Evolutionary conservation across 2,888 invertebrate genomes (phyloP), one percentile per base, ranked within the genome.

Genomic region (Amorpha juglandis): DNA sequence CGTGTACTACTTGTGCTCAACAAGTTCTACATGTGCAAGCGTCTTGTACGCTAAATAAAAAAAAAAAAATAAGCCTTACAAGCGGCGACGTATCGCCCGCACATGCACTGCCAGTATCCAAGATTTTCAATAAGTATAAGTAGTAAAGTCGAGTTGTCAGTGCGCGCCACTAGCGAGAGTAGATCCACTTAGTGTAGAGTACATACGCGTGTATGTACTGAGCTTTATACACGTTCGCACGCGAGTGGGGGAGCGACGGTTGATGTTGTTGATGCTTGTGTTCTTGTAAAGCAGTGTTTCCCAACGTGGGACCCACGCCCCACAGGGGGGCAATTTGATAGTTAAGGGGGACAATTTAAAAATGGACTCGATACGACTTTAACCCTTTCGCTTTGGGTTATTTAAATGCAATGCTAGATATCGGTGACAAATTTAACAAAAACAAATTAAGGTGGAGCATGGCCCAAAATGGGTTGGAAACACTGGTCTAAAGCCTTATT

Each of bases 121-220:
- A 74, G 71, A 74, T 72, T 72, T 63, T 66, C 67, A 63, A 63
- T 67, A 67, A 48, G 53, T 55, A 33, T 48, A 47, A 55, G 52
- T 68, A 72, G 68, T n/a, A n/a, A n/a, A 69, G 70, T 79, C 78
- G 79, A 83, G 90, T 90, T 90, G 90, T 88, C 90, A 86, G 78
- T 87, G 88, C 84, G 90, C 80, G 74, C 21, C 58, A 76, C 76
- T 87, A 87, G 88, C 79, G 83, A 84, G 81, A 81, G 78, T 90
- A 88, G 88, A 86, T 82, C 82, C 81, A 87, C 78, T 85, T 91
- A 90, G 87, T 78, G 79, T 91, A 90, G 87, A 75, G 76, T 79
- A 80, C 74, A 72, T 72, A 73, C 65, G 80, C 75, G 79, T 81
- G 79, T 38, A 9, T 62, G 68, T 81, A 82, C 82, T 80, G 90